Percentiles rank a stretch among this genome's conserved stretches.
Evolutionary conservation across 1,140 invertebrate species (phyloP).

Genomic region (Bombus balteatus): DNA sequence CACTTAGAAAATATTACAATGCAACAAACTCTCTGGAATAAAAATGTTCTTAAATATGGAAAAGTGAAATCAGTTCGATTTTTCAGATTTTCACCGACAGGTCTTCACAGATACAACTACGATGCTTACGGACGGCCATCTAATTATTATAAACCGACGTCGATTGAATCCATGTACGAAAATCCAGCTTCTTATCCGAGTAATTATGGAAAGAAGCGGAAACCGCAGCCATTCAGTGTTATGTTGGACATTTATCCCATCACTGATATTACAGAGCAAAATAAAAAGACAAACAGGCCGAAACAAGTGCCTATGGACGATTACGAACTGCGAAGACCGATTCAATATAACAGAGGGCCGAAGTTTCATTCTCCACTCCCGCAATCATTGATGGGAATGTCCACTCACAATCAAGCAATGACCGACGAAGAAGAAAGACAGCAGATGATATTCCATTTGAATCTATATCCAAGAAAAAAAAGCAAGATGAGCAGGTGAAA

Average conservation of each 20-base stretch:
- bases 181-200: slow-evolving; percentile 54
- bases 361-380: slow-evolving; percentile 55
- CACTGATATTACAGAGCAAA: slow-evolving; percentile 75
- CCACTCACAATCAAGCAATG: slow-evolving; percentile 54
- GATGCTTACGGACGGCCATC: slow-evolving; percentile 69
- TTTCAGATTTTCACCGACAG: slow-evolving; percentile 75
- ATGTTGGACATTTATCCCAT: slow-evolving; percentile 83
- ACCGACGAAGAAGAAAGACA: slow-evolving; percentile 76
- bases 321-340: slow-evolving; percentile 70
- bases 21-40: not conserved
- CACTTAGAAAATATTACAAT: not conserved
- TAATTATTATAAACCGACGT: slow-evolving; percentile 57
- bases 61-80: not conserved
- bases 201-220: slow-evolving; percentile 67
- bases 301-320: slow-evolving; percentile 67
- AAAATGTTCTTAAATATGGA: not conserved
- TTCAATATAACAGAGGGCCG: slow-evolving; percentile 60
- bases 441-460: slow-evolving; percentile 82
- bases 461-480: slow-evolving; percentile 79
- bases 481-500: slow-evolving; percentile 71
- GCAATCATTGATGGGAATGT: slow-evolving; percentile 57
- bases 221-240: slow-evolving; percentile 80
- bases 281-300: slow-evolving; percentile 65
- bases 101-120: slow-evolving; percentile 73
- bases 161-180: slow-evolving; percentile 60